phyloP scores from a whole-genome alignment of 2,797 vertebrate species.

The Xenopus petersii region DNA sequence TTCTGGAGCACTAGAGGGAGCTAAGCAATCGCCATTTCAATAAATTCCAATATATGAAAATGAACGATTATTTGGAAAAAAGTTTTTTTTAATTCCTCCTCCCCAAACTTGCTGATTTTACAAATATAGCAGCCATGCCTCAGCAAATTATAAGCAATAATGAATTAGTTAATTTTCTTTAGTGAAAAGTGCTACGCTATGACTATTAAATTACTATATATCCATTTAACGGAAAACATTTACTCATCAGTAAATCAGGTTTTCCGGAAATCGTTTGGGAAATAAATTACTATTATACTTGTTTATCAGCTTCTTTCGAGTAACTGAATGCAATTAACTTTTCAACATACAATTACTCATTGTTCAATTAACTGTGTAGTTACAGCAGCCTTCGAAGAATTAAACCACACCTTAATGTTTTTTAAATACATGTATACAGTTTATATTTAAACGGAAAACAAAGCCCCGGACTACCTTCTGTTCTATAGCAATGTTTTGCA shows the following conservation, averaged over 20 bases:
- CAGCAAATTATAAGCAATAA: slow-evolving; percentile 80
- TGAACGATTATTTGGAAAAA: slow-evolving; percentile 75
- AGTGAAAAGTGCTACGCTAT: slow-evolving; percentile 73
- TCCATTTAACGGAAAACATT: slow-evolving; percentile 66
- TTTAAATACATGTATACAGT: background rate
- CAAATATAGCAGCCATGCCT: slow-evolving; percentile 78
- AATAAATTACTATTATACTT: slow-evolving; percentile 54
- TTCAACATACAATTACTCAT: slow-evolving; percentile 49
- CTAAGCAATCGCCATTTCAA: slow-evolving; percentile 85
- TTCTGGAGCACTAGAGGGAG: slow-evolving; percentile 88
- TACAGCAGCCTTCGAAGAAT: background rate
- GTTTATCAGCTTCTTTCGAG: slow-evolving; percentile 64
- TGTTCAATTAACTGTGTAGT: slow-evolving; percentile 10
- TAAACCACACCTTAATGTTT: background rate
- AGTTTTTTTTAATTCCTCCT: slow-evolving; percentile 53
- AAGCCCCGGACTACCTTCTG: background rate
- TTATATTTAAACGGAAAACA: background rate
- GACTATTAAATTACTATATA: slow-evolving; percentile 77
- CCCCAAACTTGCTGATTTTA: slow-evolving; percentile 76
- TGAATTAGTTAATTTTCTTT: slow-evolving; percentile 82
- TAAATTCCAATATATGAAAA: slow-evolving; percentile 56
- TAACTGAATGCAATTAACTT: slow-evolving; percentile 63
- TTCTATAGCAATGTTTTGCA: too few species aligned
- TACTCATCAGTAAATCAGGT: slow-evolving; percentile 68
- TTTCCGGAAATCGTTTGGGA: slow-evolving; percentile 72